Evolutionary conservation across 53 echinoderm and acorn worm genomes (phyloP).

Genomic region (Arbacia lixula): DNA sequence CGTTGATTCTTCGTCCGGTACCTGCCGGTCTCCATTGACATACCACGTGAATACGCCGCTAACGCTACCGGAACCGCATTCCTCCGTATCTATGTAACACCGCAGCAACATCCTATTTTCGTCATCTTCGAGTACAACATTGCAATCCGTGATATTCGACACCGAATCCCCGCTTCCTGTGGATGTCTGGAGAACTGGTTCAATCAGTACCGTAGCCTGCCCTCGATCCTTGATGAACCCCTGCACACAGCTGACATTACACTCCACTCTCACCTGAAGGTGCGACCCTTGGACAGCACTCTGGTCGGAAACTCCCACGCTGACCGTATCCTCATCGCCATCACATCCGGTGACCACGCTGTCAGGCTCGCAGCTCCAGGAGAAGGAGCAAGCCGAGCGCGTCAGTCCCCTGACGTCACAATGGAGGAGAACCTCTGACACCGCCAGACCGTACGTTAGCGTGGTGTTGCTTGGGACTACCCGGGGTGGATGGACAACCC

Average conservation of each 20-base stretch:
- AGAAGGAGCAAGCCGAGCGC: neutral
- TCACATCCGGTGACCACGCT: neutral
- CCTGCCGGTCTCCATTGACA: neutral
- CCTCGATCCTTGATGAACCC: neutral
- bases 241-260: neutral
- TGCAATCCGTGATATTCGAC: too few species aligned
- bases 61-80: too few species aligned
- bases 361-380: constrained; percentile 5
- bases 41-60: constrained; percentile 15
- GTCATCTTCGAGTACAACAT: neutral
- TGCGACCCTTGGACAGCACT: too few species aligned
- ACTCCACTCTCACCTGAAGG: neutral
- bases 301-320: neutral
- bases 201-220: neutral
- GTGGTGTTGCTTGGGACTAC: constrained; percentile 4
- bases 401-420: constrained; percentile 1
- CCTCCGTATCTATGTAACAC: neutral
- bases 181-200: neutral
- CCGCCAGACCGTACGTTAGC: constrained; percentile 2
- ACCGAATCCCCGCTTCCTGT: neutral
- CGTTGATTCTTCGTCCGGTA: too few species aligned
- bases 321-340: neutral
- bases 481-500: constrained; percentile 7
- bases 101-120: neutral
- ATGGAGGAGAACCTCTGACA: neutral